Base-by-base conservation (phyloP, 2,888 invertebrate genomes). In the Ophion ellenae region DNA sequence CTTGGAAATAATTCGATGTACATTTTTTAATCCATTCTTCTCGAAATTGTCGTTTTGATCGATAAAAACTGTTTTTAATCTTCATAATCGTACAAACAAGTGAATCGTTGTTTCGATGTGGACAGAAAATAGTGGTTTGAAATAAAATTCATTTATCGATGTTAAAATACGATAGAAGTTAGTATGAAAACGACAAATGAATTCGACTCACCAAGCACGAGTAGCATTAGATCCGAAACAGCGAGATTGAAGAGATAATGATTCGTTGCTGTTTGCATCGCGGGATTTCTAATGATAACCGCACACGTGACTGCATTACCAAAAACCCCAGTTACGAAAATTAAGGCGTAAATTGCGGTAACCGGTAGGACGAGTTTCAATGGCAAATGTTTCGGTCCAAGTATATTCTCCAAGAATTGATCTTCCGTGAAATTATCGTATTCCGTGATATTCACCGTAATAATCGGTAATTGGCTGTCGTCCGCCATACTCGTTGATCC, bases 191-290 rank as follows among this genome's bases (percentile, higher is more conserved):
- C 4, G 17, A 28, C 28, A 75, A 57, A 45, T 17, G 59, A 53
- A 71, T 59, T 61, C 40, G 76, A 75, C 92, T 96, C 93, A 97
- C 98, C 98, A 90, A 98, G 96, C 7, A 98, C 92, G 9, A 98
- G 94, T 76, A 98, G 95, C 66, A 97, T 95, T 28, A 98, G 94
- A 94, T 98, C 98, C 20, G 98, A 98, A 1, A 98, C 94, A n/a
- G 98, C 98, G 94, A 98, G 94, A 91, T 97, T 98, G 95, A 98
- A 97, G 61, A 98, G 95, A 92, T 98, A 98, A 92, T 97, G 98
- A 93, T 98, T 98, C 0, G 98, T 98, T 0, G 98, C 97, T 0
- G 98, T 97, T 91, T 97, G 98, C 96, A 98, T 96, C 5, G 96
- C 95, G 0, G 96, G 95, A 92, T 98, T 97, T 45, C 96, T 95